Percentiles rank a stretch among this genome's conserved stretches.
phyloP scores from a whole-genome alignment of 2,113 vertebrate genomes.

The Cygnus atratus region DNA sequence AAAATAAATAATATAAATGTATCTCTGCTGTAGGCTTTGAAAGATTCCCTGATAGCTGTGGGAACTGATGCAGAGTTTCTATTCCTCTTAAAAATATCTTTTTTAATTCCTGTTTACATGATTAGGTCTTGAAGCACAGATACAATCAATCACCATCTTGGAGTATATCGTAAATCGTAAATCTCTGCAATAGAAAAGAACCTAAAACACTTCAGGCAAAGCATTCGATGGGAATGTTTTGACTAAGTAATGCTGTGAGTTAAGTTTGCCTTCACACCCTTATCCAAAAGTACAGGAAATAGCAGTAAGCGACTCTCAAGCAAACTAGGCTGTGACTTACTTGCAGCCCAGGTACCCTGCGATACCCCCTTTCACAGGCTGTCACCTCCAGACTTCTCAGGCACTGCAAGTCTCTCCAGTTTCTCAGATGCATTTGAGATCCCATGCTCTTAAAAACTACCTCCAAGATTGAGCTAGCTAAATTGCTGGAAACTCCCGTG shows the following conservation, averaged over 20 bases:
- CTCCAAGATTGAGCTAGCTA: neutral
- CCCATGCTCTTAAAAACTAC: neutral
- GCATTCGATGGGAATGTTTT: neutral
- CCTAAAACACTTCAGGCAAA: neutral
- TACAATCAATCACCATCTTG: neutral
- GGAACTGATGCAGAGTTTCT: neutral
- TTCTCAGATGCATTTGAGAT: neutral
- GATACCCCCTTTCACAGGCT: accelerated
- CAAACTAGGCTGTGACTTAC: neutral
- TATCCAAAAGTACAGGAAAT: neutral
- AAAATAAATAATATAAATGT: neutral
- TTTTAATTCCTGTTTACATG: constrained; percentile 1
- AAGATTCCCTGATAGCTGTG: neutral
- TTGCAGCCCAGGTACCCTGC: too few relatives aligned
- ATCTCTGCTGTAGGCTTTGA: neutral
- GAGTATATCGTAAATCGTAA: neutral
- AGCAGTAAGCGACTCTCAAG: neutral
- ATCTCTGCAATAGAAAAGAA: neutral
- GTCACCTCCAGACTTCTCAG: neutral
- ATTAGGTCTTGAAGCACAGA: constrained; percentile 20
- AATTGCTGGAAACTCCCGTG: neutral
- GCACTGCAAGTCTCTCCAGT: neutral
- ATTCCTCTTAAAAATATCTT: neutral
- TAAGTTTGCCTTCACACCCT: neutral
- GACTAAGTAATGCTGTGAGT: neutral